phyloP scores from a whole-genome alignment of 2,797 vertebrate genomes.

The Nannoperca obscura region DNA sequence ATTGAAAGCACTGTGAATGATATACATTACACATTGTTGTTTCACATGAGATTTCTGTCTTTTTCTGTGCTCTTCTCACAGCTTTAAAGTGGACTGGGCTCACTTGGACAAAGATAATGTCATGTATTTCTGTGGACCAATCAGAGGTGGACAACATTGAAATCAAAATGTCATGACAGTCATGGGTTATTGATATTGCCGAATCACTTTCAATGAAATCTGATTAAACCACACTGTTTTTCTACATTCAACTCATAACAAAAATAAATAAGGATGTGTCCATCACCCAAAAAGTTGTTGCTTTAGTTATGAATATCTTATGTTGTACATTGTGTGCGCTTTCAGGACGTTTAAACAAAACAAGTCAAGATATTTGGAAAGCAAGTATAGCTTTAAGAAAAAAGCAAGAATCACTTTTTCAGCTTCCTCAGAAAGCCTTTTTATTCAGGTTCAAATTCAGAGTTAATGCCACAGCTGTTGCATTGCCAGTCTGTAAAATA shows the following conservation, averaged over 20 bases:
- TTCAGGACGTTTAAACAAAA: neutral
- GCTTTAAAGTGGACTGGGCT: neutral
- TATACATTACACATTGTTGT: neutral
- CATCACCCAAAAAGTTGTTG: neutral
- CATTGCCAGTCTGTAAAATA: constrained; percentile 69
- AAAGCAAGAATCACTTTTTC: constrained; percentile 48
- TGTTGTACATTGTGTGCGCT: neutral
- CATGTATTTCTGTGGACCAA: no score
- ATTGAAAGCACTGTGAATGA: neutral
- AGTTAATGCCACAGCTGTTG: constrained; percentile 73
- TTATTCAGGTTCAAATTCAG: constrained; percentile 75
- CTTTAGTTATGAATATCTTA: neutral
- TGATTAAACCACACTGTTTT: neutral
- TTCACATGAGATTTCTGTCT: neutral
- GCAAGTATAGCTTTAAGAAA: neutral
- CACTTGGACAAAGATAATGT: neutral
- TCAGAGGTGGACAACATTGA: neutral
- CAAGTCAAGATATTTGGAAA: neutral
- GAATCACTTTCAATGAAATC: neutral
- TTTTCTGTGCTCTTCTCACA: neutral
- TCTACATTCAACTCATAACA: neutral
- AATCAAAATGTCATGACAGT: neutral
- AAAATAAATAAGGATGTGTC: neutral
- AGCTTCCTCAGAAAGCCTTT: constrained; percentile 73
- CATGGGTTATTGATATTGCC: neutral